Conservation (phyloP, 1,140 invertebrate species). For the Bombyx mandarina region DNA sequence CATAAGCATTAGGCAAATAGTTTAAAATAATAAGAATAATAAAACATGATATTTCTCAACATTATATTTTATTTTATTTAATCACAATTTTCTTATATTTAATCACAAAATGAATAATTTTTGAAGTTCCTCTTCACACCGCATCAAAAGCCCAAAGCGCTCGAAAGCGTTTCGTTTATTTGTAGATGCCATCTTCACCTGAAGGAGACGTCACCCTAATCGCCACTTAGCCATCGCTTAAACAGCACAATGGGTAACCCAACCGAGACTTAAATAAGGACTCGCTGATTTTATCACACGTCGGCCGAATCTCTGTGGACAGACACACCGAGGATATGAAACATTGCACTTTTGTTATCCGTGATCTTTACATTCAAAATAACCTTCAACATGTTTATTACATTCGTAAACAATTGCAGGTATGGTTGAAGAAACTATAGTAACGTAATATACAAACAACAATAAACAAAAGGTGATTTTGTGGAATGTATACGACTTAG, state of each 20-base stretch:
- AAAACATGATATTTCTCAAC: no score
- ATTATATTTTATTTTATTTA: no score
- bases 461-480: no score
- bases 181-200: conserved; percentile 3
- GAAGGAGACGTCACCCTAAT: conserved; percentile 18
- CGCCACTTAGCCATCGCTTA: conserved; percentile 39
- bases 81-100: no score
- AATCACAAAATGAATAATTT: no score
- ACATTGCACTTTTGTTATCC: conserved; percentile 48
- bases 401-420: not conserved
- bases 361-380: conserved; percentile 47
- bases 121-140: no score
- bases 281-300: conserved; percentile 42
- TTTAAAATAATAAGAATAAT: no score
- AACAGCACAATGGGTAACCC: conserved; percentile 32
- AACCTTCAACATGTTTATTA: conserved; percentile 15
- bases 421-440: no score
- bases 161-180: not conserved
- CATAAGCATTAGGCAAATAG: no score
- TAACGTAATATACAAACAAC: no score
- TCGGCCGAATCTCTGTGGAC: conserved; percentile 36
- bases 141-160: no score
- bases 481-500: no score
- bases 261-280: conserved; percentile 34
- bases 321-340: conserved; percentile 38